Evolutionary conservation across 2,888 invertebrate species (phyloP).

Genomic region (Apamea anceps): DNA sequence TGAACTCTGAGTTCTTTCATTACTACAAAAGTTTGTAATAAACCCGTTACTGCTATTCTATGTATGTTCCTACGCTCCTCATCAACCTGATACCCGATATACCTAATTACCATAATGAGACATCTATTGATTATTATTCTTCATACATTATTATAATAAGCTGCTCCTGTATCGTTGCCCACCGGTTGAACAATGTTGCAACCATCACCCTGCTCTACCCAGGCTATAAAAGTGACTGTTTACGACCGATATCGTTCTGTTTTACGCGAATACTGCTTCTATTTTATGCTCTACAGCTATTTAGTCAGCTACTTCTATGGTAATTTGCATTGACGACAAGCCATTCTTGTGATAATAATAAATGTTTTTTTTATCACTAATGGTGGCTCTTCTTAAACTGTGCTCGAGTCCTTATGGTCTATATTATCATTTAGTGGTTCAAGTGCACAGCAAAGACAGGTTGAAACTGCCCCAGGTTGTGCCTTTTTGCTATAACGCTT

Average conservation of each 20-base stretch:
- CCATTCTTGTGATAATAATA: slow-evolving; percentile 5
- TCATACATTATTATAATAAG: slow-evolving; percentile 14
- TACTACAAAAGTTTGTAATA: slow-evolving; percentile 5
- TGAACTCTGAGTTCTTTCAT: slow-evolving; percentile 15
- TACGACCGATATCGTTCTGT: slow-evolving; percentile 37
- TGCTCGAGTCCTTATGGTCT: not conserved
- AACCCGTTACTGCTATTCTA: slow-evolving; percentile 14
- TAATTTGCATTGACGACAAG: slow-evolving; percentile 7
- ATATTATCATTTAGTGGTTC: not conserved
- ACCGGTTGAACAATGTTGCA: slow-evolving; percentile 22
- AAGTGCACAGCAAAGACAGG: not conserved
- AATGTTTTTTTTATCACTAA: not conserved
- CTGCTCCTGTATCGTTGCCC: slow-evolving; percentile 16
- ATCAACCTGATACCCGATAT: slow-evolving; percentile 27
- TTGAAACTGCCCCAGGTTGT: not conserved
- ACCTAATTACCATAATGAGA: slow-evolving; percentile 43
- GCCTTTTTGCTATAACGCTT: not conserved
- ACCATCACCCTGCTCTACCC: not conserved
- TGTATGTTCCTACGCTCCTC: slow-evolving; percentile 1
- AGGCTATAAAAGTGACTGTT: slow-evolving; percentile 29
- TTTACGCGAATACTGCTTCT: slow-evolving; percentile 23
- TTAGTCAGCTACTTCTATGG: slow-evolving; percentile 1
- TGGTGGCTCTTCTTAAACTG: slow-evolving; percentile 1
- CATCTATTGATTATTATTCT: slow-evolving; percentile 31
- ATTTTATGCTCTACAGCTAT: slow-evolving; percentile 13